Evolutionary conservation across 2,888 invertebrate genomes (phyloP), one percentile per base, ranked within the genome.

Genomic region (Smittia aterrima): DNA sequence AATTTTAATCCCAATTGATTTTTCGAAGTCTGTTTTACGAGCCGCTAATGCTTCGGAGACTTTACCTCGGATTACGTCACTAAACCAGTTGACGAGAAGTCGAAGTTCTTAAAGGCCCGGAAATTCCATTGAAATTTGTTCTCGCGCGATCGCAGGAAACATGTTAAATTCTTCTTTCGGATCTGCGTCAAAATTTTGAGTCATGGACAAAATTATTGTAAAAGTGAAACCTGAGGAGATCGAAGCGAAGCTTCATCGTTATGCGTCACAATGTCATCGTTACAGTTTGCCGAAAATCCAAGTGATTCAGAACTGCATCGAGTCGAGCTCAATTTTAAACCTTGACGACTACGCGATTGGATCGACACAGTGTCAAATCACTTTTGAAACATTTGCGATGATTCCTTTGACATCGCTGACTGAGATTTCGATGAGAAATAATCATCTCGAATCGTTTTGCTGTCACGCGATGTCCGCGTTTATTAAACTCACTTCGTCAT

Each of bases 391-490:
- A 24, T 68, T 68, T 16, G 7, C 1, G 7, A 24, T 40, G 22
- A 24, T 9, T 47, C 68, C 68, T 41, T n/a, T 68, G 4, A 47
- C 68, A 3, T 24, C 11, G 6, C 20, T 66, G 18, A 66, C 38
- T 11, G 16, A n/a, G 6, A 68, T 68, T 24, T 22, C 40, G 7
- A n/a, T 68, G 25, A 13, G n/a, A 41, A 58, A 58, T 24, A 58
- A 58, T 58, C 58, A 58, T 3, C 20, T 68, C 13, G 47, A 68
- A 16, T n/a, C n/a, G 16, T 47, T 68, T 47, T 41, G 75, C 16
- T 76, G 75, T 64, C 1, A 74, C 1, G 47, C 75, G 4, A 18
- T 77, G 16, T 24, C 75, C 1, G 62, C 68, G 9, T 74, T 75
- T 6, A n/a, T 77, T 2, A 64, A 74, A 20, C 22, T 54, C 1